A percentile compares a stretch with the other conserved stretches of the same genome.
phyloP scores from a whole-genome alignment of 2,888 invertebrate species.

The Lacanobia wlatinum region DNA sequence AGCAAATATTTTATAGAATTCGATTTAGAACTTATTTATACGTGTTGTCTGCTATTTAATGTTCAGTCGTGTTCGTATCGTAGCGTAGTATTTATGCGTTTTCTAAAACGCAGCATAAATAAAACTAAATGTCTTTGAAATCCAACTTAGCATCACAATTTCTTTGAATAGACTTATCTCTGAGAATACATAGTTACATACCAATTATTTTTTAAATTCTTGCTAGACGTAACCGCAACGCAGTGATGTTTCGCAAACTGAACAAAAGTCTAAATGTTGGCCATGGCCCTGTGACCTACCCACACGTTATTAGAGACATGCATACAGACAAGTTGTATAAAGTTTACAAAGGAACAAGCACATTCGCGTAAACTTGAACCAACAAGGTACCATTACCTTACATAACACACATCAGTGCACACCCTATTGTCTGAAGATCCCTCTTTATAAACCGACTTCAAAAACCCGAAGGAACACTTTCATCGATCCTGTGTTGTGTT shows the following conservation, averaged over 20 bases:
- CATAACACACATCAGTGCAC: slow-evolving; percentile 37
- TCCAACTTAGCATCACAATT: background rate
- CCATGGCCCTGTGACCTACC: slow-evolving; percentile 52
- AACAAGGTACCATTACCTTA: slow-evolving; percentile 27
- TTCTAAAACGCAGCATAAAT: background rate
- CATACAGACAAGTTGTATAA: background rate
- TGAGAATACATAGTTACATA: slow-evolving; percentile 1
- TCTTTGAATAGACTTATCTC: background rate
- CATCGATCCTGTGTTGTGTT: background rate
- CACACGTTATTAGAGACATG: slow-evolving; percentile 1
- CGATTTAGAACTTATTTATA: slow-evolving; percentile 21
- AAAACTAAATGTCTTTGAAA: background rate
- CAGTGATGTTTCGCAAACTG: slow-evolving; percentile 47
- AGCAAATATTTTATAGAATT: slow-evolving; percentile 23
- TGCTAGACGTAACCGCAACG: slow-evolving; percentile 22
- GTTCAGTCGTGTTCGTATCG: background rate
- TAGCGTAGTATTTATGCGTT: background rate
- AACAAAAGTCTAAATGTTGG: slow-evolving; percentile 41
- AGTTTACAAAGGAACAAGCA: slow-evolving; percentile 1
- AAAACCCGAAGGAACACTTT: slow-evolving; percentile 6
- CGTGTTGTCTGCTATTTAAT: slow-evolving; percentile 17
- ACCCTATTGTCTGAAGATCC: slow-evolving; percentile 32
- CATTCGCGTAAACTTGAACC: slow-evolving; percentile 23
- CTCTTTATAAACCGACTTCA: slow-evolving; percentile 1
- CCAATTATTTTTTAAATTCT: slow-evolving; percentile 33